Evolutionary conservation across 1,140 invertebrate genomes (phyloP).

Genomic region (Oppia nitens): DNA sequence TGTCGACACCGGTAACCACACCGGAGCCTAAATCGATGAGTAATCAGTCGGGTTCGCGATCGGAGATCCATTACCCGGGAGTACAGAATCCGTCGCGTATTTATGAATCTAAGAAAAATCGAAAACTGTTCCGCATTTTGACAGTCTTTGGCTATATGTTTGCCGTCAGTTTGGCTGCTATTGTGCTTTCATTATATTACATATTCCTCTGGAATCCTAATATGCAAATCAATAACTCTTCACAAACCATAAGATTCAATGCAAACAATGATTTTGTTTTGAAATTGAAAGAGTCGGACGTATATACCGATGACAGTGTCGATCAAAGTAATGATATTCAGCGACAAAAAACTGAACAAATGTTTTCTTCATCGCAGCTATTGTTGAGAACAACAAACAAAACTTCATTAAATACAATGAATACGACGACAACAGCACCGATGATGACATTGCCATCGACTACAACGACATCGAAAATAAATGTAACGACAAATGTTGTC

Average conservation of each 20-base stretch:
- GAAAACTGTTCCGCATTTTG: conserved; percentile 71
- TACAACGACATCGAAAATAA: neutral
- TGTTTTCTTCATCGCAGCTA: neutral
- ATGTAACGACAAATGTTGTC: neutral
- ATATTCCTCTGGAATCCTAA: conserved; percentile 83
- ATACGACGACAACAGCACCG: neutral
- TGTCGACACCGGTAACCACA: neutral
- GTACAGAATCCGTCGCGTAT: conserved; percentile 31
- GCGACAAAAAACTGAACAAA: neutral
- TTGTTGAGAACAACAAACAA: neutral
- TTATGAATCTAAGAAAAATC: conserved; percentile 63
- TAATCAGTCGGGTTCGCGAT: neutral
- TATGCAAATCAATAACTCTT: conserved; percentile 21
- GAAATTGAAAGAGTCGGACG: too few species aligned
- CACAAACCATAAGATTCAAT: too few species aligned
- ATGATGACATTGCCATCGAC: neutral
- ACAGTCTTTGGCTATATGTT: conserved; percentile 89
- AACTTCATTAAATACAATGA: too few species aligned
- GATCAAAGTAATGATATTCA: too few species aligned
- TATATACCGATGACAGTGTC: too few species aligned
- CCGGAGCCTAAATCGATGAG: conserved; percentile 1
- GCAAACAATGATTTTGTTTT: too few species aligned
- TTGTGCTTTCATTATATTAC: conserved; percentile 86
- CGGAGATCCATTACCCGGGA: conserved; percentile 7
- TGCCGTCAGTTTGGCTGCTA: conserved; percentile 81